A percentile compares a stretch with the other conserved stretches of the same genome.
Evolutionary conservation across 1,140 invertebrate genomes (phyloP).

Genomic region (Semibalanus balanoides): DNA sequence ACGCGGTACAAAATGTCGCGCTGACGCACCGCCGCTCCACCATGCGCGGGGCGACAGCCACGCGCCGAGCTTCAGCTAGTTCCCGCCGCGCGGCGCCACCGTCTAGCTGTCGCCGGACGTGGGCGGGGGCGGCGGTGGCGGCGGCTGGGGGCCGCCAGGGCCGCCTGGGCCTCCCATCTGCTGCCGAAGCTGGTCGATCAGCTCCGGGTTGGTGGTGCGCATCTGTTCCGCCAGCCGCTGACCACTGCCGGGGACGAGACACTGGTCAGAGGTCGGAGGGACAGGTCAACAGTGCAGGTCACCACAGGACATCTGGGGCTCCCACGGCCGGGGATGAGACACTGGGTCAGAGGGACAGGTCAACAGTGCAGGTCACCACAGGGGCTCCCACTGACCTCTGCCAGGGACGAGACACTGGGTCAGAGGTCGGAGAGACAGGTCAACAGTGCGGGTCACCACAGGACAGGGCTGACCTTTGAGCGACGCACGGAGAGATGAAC

Average conservation of each 20-base stretch:
- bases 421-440: too few species aligned
- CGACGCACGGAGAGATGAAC: too few species aligned
- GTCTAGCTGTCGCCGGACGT: not conserved
- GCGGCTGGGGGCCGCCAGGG: not conserved
- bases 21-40: not conserved
- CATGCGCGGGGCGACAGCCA: not conserved
- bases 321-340: not conserved
- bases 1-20: not conserved
- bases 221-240: conserved; percentile 51
- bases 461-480: conserved; percentile 45
- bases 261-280: not conserved
- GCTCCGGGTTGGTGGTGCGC: conserved; percentile 47
- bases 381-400: conserved; percentile 34
- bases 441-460: not conserved
- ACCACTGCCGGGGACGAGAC: conserved; percentile 35
- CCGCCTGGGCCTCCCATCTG: conserved; percentile 27
- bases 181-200: conserved; percentile 46
- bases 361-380: conserved; percentile 16
- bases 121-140: conserved; percentile 13
- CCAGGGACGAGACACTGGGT: too few species aligned
- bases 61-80: not conserved
- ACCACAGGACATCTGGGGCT: not conserved
- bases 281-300: not conserved
- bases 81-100: too few species aligned
- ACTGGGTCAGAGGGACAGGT: not conserved